Evolutionary conservation across 1,140 invertebrate genomes (phyloP).

Genomic region (Micrasema minimum): DNA sequence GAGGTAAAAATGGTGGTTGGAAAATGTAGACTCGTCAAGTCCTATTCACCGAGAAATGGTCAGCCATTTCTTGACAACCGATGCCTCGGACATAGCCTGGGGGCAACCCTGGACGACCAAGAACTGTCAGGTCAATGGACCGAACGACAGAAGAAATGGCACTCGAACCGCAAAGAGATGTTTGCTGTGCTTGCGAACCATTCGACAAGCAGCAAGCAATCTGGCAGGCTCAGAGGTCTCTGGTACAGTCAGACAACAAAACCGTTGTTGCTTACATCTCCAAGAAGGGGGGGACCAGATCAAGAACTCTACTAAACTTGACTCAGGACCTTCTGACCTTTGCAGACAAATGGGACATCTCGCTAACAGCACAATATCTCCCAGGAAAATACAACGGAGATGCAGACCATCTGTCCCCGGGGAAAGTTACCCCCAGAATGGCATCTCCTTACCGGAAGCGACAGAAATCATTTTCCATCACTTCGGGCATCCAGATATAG

Average conservation of each 20-base stretch:
- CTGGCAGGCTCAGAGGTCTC: slow-evolving; percentile 46
- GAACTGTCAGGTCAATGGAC: slow-evolving; percentile 48
- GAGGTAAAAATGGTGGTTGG: background rate
- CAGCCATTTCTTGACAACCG: slow-evolving; percentile 54
- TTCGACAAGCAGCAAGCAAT: slow-evolving; percentile 42
- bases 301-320: slow-evolving; percentile 52
- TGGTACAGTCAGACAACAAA: slow-evolving; percentile 57
- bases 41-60: background rate
- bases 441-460: slow-evolving; percentile 49
- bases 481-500: slow-evolving; percentile 56
- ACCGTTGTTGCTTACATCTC: slow-evolving; percentile 56
- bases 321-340: slow-evolving; percentile 54
- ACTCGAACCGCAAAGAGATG: slow-evolving; percentile 56
- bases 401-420: slow-evolving; percentile 54
- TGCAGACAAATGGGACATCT: slow-evolving; percentile 53
- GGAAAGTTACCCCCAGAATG: slow-evolving; percentile 52
- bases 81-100: slow-evolving; percentile 55
- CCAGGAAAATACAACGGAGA: slow-evolving; percentile 48
- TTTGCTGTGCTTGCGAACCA: slow-evolving; percentile 55
- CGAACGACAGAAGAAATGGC: slow-evolving; percentile 50
- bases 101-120: slow-evolving; percentile 43
- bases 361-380: slow-evolving; percentile 51
- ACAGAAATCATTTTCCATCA: slow-evolving; percentile 53
- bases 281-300: slow-evolving; percentile 58
- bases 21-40: background rate